Evolutionary conservation across 1,140 invertebrate species (phyloP).

Genomic region (Drosophila hydei): DNA sequence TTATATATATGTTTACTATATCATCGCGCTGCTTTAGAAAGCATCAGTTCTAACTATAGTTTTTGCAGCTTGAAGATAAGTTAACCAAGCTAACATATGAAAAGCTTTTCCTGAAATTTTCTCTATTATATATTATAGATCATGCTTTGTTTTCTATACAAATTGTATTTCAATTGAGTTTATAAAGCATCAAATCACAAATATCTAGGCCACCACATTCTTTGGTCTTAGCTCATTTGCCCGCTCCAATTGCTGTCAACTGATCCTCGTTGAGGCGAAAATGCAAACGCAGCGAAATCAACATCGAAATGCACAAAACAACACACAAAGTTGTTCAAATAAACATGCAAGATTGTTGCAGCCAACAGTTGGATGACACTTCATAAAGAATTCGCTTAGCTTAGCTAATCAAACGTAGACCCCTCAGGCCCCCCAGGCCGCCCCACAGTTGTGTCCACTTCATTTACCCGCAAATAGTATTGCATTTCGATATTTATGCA

Average conservation of each 20-base stretch:
- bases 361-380: constrained; percentile 4
- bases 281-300: not conserved
- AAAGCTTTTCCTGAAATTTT: too few relatives aligned
- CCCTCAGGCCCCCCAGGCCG: not conserved
- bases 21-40: too few relatives aligned
- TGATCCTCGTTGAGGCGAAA: not conserved
- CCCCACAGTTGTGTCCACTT: not conserved
- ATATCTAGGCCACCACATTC: constrained; percentile 1
- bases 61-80: too few relatives aligned
- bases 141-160: too few relatives aligned
- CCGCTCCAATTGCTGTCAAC: constrained; percentile 2
- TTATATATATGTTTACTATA: too few relatives aligned
- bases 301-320: not conserved
- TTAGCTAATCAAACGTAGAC: constrained; percentile 2
- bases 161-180: too few relatives aligned
- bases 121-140: too few relatives aligned
- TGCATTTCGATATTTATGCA: constrained; percentile 34
- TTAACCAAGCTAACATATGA: too few relatives aligned
- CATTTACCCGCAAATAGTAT: not conserved
- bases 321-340: constrained; percentile 5
- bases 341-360: not conserved
- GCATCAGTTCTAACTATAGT: too few relatives aligned
- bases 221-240: not conserved
- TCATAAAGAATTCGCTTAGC: constrained; percentile 7
- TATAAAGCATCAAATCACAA: not conserved